These are phyloP conservation scores for Acleris holmiana DNA, from an alignment of 2,888 invertebrate species.

Conservation along the genomic window DNA sequence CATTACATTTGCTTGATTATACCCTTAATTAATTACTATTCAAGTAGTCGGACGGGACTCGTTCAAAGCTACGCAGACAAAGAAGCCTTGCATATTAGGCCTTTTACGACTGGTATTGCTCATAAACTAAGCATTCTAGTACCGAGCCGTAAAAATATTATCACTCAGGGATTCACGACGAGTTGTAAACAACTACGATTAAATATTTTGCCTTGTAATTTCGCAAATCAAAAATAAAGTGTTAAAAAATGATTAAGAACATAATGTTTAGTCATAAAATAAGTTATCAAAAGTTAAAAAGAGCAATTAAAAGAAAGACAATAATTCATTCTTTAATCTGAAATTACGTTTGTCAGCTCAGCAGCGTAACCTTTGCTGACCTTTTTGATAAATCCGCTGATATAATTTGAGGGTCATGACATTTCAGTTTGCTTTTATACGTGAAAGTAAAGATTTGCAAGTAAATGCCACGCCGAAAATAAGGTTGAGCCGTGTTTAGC, in stretches of 20 bases:
- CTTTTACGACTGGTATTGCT: slow-evolving; percentile 27
- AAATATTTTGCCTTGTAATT: background rate
- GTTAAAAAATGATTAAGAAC: too few relatives aligned
- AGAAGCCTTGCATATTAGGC: slow-evolving; percentile 27
- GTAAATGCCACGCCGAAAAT: slow-evolving; percentile 28
- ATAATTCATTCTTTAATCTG: slow-evolving; percentile 17
- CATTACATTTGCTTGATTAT: background rate
- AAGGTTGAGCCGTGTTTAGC: background rate
- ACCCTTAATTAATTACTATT: background rate
- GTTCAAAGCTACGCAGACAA: slow-evolving; percentile 2
- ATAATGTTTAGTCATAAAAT: too few relatives aligned
- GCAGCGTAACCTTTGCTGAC: slow-evolving; percentile 27
- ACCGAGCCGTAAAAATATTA: slow-evolving; percentile 33
- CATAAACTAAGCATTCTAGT: slow-evolving; percentile 33
- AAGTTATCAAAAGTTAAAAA: too few relatives aligned
- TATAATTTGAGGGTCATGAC: slow-evolving; percentile 25
- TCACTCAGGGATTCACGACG: slow-evolving; percentile 10
- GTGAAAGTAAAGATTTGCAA: slow-evolving; percentile 18
- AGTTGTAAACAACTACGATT: slow-evolving; percentile 1
- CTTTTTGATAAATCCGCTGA: slow-evolving; percentile 18
- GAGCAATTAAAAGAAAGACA: background rate
- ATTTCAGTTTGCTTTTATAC: slow-evolving; percentile 27
- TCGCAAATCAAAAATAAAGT: background rate
- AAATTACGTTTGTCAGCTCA: slow-evolving; percentile 15
- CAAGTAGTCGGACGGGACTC: slow-evolving; percentile 1